phyloP scores from a whole-genome alignment of 2,797 vertebrate genomes.

The Florisuga fusca region DNA sequence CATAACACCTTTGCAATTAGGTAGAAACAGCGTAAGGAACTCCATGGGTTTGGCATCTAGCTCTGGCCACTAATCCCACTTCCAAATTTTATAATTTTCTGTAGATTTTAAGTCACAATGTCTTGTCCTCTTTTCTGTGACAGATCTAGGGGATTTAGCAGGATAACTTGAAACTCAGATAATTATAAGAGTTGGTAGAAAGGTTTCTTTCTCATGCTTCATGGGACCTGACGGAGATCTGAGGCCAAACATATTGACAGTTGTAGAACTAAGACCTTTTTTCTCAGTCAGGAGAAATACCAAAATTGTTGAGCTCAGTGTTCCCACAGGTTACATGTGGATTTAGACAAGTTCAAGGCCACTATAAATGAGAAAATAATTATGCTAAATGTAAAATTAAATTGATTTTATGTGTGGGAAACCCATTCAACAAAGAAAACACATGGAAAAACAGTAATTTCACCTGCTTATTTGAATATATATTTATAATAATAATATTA shows the following conservation, averaged over 20 bases:
- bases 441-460: background rate
- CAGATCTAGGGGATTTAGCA: background rate
- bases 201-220: background rate
- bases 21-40: background rate
- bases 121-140: background rate
- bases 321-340: background rate
- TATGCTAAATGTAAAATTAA: background rate
- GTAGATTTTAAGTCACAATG: background rate
- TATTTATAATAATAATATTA: background rate
- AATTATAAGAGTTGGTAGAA: background rate
- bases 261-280: background rate
- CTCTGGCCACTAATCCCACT: background rate
- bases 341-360: background rate
- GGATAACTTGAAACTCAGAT: background rate
- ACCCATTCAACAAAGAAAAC: background rate
- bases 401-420: background rate
- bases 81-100: background rate
- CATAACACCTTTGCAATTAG: background rate
- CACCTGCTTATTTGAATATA: background rate
- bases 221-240: background rate
- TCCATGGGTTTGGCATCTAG: background rate
- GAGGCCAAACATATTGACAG: background rate
- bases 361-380: background rate
- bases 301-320: background rate
- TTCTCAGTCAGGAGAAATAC: background rate